Conservation (phyloP, 2,113 vertebrate genomes). For the Agelaius phoeniceus region DNA sequence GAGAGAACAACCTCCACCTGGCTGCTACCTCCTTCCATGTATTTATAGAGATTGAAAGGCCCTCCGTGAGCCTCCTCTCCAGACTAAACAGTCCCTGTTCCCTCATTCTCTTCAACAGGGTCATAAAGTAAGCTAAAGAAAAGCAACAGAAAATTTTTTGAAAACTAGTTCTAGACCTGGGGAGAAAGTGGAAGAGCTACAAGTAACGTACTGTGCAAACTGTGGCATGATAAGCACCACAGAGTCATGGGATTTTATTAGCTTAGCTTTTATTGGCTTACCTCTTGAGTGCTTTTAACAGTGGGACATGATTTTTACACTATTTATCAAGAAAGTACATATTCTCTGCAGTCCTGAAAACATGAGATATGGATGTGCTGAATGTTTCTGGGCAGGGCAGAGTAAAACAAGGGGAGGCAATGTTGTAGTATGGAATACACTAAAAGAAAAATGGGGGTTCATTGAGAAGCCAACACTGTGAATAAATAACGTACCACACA, state of each 20-base stretch:
- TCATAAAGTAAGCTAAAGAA: background rate
- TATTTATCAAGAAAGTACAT: background rate
- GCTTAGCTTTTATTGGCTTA: background rate
- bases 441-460: background rate
- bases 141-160: background rate
- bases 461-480: background rate
- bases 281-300: background rate
- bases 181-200: background rate
- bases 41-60: too few relatives aligned
- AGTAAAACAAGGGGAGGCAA: background rate
- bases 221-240: accelerated
- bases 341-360: background rate
- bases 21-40: background rate
- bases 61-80: accelerated
- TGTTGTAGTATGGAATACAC: background rate
- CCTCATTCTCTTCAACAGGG: accelerated
- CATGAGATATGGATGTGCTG: background rate
- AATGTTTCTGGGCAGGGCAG: background rate
- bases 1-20: background rate
- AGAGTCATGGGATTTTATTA: background rate
- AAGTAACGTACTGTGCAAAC: background rate
- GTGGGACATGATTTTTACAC: background rate
- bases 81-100: background rate
- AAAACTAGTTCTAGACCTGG: background rate
- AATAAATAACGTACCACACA: background rate